Conservation (phyloP, 1,140 invertebrate species). For the Drosophila bipectinata region DNA sequence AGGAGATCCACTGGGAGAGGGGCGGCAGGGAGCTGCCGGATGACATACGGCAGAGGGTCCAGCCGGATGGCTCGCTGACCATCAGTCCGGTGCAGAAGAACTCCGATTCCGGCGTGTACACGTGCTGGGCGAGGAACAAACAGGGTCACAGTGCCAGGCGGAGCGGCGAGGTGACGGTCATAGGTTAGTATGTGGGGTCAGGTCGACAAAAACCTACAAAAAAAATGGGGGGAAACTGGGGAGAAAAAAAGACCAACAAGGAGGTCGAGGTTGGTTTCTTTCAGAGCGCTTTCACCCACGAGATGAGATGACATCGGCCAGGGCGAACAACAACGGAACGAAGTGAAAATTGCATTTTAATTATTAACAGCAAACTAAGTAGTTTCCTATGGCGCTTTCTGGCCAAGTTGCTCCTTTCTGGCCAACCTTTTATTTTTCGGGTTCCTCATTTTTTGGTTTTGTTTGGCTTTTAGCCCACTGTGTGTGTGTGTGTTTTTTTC, state of each 20-base stretch:
- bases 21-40: slow-evolving; percentile 90
- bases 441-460: slow-evolving; percentile 50
- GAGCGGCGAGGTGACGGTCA: slow-evolving; percentile 90
- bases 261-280: slow-evolving; percentile 59
- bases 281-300: slow-evolving; percentile 45
- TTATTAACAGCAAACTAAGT: slow-evolving; percentile 81
- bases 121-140: slow-evolving; percentile 90
- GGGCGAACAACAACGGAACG: slow-evolving; percentile 35
- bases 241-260: slow-evolving; percentile 8
- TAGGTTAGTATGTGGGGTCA: slow-evolving; percentile 86
- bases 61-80: slow-evolving; percentile 89
- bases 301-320: slow-evolving; percentile 23
- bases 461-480: slow-evolving; percentile 27
- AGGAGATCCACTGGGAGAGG: slow-evolving; percentile 92
- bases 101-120: slow-evolving; percentile 91
- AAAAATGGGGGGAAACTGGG: slow-evolving; percentile 3
- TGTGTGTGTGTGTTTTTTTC: slow-evolving; percentile 27
- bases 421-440: slow-evolving; percentile 29
- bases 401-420: slow-evolving; percentile 45
- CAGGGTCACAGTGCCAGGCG: slow-evolving; percentile 89
- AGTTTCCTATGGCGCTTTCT: slow-evolving; percentile 66
- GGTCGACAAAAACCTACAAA: neutral
- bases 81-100: slow-evolving; percentile 90
- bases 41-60: slow-evolving; percentile 91
- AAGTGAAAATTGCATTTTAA: slow-evolving; percentile 82